phyloP scores from a whole-genome alignment of 2,797 vertebrate species.

The Sylvia borin region DNA sequence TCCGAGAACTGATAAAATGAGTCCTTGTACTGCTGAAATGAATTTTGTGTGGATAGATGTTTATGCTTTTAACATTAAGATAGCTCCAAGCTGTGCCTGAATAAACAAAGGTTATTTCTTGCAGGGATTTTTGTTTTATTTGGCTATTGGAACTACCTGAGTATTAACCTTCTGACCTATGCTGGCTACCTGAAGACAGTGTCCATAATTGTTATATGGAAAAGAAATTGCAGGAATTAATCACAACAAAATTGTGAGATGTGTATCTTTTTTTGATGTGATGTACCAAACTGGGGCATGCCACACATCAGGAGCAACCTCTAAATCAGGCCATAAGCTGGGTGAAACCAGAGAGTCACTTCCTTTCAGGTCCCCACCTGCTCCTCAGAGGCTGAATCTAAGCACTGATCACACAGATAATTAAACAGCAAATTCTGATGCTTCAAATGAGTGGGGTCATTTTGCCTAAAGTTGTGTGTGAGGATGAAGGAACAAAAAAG shows the following conservation, averaged over 20 bases:
- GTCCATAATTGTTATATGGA: background rate
- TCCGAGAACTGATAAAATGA: constrained; percentile 58
- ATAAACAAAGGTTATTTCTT: constrained; percentile 15
- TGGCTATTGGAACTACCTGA: background rate
- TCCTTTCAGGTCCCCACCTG: background rate
- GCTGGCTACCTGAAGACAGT: background rate
- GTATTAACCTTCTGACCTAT: background rate
- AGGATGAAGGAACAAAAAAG: background rate
- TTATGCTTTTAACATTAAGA: constrained; percentile 6
- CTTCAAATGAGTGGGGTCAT: background rate
- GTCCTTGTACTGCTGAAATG: constrained; percentile 40
- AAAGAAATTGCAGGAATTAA: background rate
- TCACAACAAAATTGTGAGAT: background rate
- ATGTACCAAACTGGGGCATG: background rate
- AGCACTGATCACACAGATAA: background rate
- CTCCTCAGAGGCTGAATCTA: background rate
- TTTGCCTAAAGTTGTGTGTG: background rate
- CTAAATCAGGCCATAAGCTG: background rate
- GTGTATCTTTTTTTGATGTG: background rate
- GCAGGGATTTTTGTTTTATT: background rate
- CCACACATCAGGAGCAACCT: background rate
- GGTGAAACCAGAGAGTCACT: background rate
- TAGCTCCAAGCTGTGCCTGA: background rate
- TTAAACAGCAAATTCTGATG: background rate
- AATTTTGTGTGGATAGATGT: constrained; percentile 1